phyloP scores from a whole-genome alignment of 2,113 vertebrate genomes.

The Dolichotis patagonum region DNA sequence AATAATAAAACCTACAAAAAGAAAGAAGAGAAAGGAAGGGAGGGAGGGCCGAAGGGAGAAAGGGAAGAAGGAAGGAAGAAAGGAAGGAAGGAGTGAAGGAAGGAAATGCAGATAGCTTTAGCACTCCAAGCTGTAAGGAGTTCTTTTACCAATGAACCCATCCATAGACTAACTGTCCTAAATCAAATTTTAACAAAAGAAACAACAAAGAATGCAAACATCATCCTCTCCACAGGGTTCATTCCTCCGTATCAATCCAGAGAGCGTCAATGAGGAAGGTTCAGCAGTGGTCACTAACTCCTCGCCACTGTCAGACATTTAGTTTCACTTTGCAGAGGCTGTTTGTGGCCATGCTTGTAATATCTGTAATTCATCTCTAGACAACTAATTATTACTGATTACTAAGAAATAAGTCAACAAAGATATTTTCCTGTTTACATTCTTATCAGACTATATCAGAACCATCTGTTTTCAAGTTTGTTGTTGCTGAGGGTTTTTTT shows the following conservation, averaged over 20 bases:
- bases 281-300: constrained; percentile 43
- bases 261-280: constrained; percentile 56
- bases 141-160: background rate
- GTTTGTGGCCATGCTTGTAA: constrained; percentile 76
- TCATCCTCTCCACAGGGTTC: constrained; percentile 25
- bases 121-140: constrained; percentile 2
- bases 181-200: background rate
- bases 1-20: background rate
- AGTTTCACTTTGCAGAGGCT: constrained; percentile 75
- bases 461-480: constrained; percentile 89
- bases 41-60: background rate
- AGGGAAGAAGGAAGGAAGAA: background rate
- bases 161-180: constrained; percentile 46
- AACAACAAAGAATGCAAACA: constrained; percentile 49
- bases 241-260: constrained; percentile 57
- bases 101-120: background rate
- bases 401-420: constrained; percentile 90
- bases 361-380: constrained; percentile 84
- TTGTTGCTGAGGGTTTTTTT: constrained; percentile 15
- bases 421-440: constrained; percentile 91
- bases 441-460: constrained; percentile 90
- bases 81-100: background rate
- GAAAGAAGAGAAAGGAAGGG: background rate
- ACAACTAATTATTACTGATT: constrained; percentile 89
- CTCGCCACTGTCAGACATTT: constrained; percentile 74